Percentiles rank a stretch among this genome's conserved stretches.
phyloP scores from a whole-genome alignment of 1,140 invertebrate species.

The Calephelis virginiensis region DNA sequence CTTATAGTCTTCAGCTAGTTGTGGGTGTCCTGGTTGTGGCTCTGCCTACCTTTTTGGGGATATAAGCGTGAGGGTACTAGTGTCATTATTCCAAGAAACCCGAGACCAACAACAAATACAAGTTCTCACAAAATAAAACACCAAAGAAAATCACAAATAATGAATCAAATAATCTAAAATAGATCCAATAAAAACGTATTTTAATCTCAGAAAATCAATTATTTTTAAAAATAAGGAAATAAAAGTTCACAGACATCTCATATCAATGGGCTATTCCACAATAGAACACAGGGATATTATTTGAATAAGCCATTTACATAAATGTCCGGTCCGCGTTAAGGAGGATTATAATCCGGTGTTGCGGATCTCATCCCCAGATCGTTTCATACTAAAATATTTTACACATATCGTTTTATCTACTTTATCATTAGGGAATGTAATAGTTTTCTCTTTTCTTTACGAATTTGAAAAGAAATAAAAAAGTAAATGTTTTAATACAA shows the following conservation, averaged over 20 bases:
- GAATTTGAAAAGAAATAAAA: neutral
- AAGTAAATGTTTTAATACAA: neutral
- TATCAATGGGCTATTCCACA: neutral
- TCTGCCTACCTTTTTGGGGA: too few relatives aligned
- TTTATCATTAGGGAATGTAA: neutral
- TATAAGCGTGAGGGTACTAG: too few relatives aligned
- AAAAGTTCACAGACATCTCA: neutral
- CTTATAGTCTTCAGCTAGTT: too few relatives aligned
- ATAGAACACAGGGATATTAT: neutral
- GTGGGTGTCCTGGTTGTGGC: too few relatives aligned
- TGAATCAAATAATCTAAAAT: too few relatives aligned
- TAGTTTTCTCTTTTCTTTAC: neutral
- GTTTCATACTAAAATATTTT: slow-evolving; percentile 27
- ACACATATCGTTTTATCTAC: neutral
- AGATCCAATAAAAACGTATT: too few relatives aligned
- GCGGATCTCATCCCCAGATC: slow-evolving; percentile 21
- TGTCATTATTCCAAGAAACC: too few relatives aligned
- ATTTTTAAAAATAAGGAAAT: neutral
- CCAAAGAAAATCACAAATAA: too few relatives aligned
- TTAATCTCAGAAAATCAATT: too few relatives aligned
- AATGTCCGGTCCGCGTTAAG: neutral
- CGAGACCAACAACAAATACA: too few relatives aligned
- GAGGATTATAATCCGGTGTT: slow-evolving; percentile 21
- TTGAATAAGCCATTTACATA: slow-evolving; percentile 8
- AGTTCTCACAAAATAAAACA: too few relatives aligned